Evolutionary conservation across 2,888 invertebrate species (phyloP).

Genomic region (Mythimna lalbum): DNA sequence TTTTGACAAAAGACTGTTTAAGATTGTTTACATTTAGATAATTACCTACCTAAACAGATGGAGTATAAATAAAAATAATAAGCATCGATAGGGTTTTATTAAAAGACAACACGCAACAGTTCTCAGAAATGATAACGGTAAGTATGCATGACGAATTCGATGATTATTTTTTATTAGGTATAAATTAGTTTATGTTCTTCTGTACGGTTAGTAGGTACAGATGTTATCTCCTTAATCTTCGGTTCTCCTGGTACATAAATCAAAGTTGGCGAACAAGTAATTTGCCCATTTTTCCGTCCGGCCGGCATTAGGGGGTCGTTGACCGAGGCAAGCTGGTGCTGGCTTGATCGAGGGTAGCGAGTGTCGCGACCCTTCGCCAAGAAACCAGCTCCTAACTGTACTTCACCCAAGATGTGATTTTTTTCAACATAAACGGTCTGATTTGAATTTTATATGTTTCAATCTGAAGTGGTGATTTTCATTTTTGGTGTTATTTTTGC

Average conservation of each 20-base stretch:
- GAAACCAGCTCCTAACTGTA: constrained; percentile 68
- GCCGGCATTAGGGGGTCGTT: constrained; percentile 81
- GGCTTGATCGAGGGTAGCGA: constrained; percentile 67
- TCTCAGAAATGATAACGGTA: constrained; percentile 36
- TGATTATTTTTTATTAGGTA: not conserved
- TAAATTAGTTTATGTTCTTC: not conserved
- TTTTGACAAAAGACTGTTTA: too few species aligned
- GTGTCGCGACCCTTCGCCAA: constrained; percentile 68
- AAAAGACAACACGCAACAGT: constrained; percentile 8
- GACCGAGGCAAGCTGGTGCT: constrained; percentile 77
- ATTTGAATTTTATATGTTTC: constrained; percentile 20
- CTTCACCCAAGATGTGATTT: constrained; percentile 54
- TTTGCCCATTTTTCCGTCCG: constrained; percentile 61
- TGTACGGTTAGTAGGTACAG: not conserved
- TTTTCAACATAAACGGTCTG: constrained; percentile 39
- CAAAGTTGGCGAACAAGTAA: constrained; percentile 61
- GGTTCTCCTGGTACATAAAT: constrained; percentile 42
- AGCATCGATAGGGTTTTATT: constrained; percentile 19
- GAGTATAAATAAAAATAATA: constrained; percentile 26
- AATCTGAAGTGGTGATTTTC: constrained; percentile 10
- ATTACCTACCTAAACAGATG: too few species aligned
- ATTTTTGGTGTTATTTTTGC: constrained; percentile 3
- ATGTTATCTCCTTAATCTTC: constrained; percentile 26
- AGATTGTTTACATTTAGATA: too few species aligned
- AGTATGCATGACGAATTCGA: constrained; percentile 1